Percentiles rank a stretch among this genome's conserved stretches.
Evolutionary conservation across 2,113 vertebrate species (phyloP).

Genomic region (Phodopus roborovskii): DNA sequence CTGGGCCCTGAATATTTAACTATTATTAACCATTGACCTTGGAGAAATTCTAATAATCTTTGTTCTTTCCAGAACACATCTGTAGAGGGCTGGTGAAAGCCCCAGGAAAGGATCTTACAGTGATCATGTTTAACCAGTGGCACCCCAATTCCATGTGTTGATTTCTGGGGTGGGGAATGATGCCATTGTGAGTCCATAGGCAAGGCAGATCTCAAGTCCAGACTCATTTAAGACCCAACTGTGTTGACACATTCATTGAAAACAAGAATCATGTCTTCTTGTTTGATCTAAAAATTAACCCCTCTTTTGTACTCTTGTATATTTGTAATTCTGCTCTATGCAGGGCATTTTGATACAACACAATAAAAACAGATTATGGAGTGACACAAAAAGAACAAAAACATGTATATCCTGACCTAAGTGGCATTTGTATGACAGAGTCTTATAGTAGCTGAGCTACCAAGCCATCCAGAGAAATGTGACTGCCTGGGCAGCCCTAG

Average conservation of each 20-base stretch:
- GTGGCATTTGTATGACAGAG: not conserved
- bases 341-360: not conserved
- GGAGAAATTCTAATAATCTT: not conserved
- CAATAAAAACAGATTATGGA: not conserved
- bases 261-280: not conserved
- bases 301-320: not conserved
- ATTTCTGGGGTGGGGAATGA: not conserved
- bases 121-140: not conserved
- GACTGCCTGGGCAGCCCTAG: not conserved
- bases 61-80: not conserved
- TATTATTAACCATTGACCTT: not conserved
- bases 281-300: not conserved
- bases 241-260: not conserved
- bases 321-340: not conserved
- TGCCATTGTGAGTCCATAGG: not conserved
- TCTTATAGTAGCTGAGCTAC: not conserved
- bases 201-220: not conserved
- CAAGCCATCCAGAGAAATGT: not conserved
- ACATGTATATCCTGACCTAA: not conserved
- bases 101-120: no score
- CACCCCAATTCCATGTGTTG: not conserved
- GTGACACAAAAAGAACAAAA: not conserved
- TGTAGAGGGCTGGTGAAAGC: not conserved
- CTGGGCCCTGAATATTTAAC: not conserved
- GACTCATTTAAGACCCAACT: not conserved